phyloP scores from a whole-genome alignment of 1,140 invertebrate genomes.

The Drosophila hydei region DNA sequence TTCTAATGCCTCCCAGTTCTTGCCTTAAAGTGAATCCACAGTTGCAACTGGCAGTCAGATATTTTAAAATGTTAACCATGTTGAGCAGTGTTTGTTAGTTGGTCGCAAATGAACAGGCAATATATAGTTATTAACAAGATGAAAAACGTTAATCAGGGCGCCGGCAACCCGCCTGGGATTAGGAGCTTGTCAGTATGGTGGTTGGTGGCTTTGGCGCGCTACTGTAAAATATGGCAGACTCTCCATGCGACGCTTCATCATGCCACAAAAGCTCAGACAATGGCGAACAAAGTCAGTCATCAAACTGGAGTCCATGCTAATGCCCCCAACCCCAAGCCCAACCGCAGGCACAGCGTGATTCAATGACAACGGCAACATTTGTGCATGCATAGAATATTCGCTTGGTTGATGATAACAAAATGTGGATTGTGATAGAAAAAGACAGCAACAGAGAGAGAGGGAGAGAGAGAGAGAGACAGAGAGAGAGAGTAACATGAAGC shows the following conservation, averaged over 20 bases:
- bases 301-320: slow-evolving; percentile 51
- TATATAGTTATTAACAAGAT: slow-evolving; percentile 45
- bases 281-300: slow-evolving; percentile 56
- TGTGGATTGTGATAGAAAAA: slow-evolving; percentile 23
- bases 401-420: slow-evolving; percentile 76
- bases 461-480: slow-evolving; percentile 5
- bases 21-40: too few species aligned
- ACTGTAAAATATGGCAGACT: slow-evolving; percentile 51
- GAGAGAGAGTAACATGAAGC: background rate
- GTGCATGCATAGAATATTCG: slow-evolving; percentile 81
- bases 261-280: slow-evolving; percentile 46
- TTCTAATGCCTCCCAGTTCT: too few species aligned
- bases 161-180: slow-evolving; percentile 34
- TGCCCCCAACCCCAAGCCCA: slow-evolving; percentile 1
- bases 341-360: slow-evolving; percentile 57
- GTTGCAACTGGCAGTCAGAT: too few species aligned
- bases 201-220: background rate
- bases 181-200: slow-evolving; percentile 31
- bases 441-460: background rate
- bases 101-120: slow-evolving; percentile 29
- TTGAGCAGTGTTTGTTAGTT: slow-evolving; percentile 5
- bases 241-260: slow-evolving; percentile 44
- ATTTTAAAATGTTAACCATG: slow-evolving; percentile 4
- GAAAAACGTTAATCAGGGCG: slow-evolving; percentile 41
- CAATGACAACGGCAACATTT: slow-evolving; percentile 81